Conservation (phyloP, 2,888 invertebrate species). For the Hirtodrosophila alboralis region DNA sequence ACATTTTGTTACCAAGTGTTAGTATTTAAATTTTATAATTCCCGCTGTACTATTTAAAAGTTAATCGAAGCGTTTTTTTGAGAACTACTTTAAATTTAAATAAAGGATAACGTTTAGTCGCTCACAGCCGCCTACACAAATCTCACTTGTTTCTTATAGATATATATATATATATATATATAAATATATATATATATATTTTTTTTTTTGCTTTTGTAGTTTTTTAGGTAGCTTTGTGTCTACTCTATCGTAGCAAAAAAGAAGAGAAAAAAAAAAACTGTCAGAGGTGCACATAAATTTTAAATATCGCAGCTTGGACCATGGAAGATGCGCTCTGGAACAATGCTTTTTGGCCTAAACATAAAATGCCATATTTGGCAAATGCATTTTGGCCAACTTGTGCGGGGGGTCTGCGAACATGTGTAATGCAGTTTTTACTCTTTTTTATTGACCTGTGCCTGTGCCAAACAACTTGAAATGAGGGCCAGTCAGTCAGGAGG, state of each 20-base stretch:
- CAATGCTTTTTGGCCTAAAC: constrained; percentile 44
- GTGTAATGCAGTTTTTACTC: constrained; percentile 74
- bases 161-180: no score
- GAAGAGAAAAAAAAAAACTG: no score
- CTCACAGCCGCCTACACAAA: no score
- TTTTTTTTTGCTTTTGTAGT: constrained; percentile 4
- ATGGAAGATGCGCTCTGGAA: constrained; percentile 60
- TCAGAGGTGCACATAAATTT: constrained; percentile 70
- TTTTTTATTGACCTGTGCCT: constrained; percentile 76
- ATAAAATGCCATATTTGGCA: constrained; percentile 70
- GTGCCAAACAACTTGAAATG: constrained; percentile 17
- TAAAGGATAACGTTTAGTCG: no score
- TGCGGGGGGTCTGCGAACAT: constrained; percentile 14
- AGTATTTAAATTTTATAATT: no score
- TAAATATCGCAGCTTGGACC: constrained; percentile 60
- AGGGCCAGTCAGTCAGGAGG: constrained; percentile 18
- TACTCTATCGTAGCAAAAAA: constrained; percentile 34
- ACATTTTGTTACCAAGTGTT: no score
- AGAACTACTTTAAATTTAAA: no score
- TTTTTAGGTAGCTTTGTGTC: constrained; percentile 22
- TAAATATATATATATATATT: no score
- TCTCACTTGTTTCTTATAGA: no score
- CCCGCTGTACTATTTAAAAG: no score
- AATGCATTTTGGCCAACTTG: constrained; percentile 24
- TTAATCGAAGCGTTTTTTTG: no score